These are phyloP conservation scores for Listronotus bonariensis DNA, from an alignment of 1,140 invertebrate species.

Conservation along the genomic window DNA sequence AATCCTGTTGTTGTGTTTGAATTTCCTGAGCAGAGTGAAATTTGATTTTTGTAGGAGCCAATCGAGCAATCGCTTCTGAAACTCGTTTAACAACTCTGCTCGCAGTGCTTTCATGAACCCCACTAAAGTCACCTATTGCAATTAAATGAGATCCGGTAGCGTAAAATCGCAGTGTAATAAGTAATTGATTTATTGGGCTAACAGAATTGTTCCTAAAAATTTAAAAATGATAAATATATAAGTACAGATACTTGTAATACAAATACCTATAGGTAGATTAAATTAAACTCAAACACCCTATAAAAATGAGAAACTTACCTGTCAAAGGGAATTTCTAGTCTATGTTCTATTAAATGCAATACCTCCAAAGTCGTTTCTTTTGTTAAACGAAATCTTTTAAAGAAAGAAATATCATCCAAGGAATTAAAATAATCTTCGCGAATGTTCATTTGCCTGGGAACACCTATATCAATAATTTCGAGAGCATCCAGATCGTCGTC, in stretches of 20 bases:
- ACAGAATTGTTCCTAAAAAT: conserved; percentile 25
- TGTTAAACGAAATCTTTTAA: conserved; percentile 27
- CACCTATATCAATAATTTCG: conserved; percentile 29
- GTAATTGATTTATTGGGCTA: conserved; percentile 26
- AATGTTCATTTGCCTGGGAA: conserved; percentile 13
- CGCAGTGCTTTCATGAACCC: conserved; percentile 1
- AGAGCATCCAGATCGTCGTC: conserved; percentile 24
- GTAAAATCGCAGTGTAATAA: conserved; percentile 13
- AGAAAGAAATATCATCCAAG: conserved; percentile 23
- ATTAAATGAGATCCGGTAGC: conserved; percentile 2
- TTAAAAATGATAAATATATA: conserved; percentile 11
- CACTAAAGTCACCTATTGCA: conserved; percentile 12
- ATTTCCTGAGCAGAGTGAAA: background rate
- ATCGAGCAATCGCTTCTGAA: conserved; percentile 7
- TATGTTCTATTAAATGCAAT: too few relatives aligned
- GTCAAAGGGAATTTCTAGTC: too few relatives aligned
- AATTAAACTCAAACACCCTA: too few relatives aligned
- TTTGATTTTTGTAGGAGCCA: background rate
- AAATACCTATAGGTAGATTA: too few relatives aligned
- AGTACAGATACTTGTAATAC: conserved; percentile 9
- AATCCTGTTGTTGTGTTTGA: conserved; percentile 20
- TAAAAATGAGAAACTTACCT: too few relatives aligned
- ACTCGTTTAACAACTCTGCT: conserved; percentile 12
- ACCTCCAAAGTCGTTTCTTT: too few relatives aligned
- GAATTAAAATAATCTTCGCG: conserved; percentile 22